A percentile compares a stretch with the other conserved stretches of the same genome.
Conservation (phyloP, 2,888 invertebrate genomes). For the Agrochola lychnidis region DNA sequence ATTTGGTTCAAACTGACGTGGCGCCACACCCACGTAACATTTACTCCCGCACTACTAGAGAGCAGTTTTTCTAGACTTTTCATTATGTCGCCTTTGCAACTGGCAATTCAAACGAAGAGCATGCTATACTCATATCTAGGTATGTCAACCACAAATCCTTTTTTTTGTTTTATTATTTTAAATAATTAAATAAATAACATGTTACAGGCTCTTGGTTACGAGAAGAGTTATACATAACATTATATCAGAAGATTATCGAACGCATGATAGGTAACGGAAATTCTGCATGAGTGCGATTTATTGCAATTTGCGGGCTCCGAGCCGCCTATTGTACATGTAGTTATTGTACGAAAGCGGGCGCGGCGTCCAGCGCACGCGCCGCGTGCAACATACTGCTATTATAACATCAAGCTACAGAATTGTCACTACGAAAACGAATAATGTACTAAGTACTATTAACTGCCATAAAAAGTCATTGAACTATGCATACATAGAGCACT, state of each 20-base stretch:
- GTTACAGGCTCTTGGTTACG: neutral
- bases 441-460: neutral
- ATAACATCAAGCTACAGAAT: neutral
- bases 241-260: neutral
- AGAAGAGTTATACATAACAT: neutral
- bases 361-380: neutral
- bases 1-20: neutral
- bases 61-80: neutral
- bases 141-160: neutral
- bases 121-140: neutral
- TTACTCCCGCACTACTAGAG: neutral
- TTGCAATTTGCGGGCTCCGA: neutral
- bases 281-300: neutral
- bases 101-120: neutral
- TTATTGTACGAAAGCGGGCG: slow-evolving; percentile 15
- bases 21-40: too few relatives aligned
- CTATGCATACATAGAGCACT: neutral
- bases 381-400: neutral
- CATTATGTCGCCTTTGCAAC: neutral
- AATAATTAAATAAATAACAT: neutral
- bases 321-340: slow-evolving; percentile 18
- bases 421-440: neutral
- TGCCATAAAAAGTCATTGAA: neutral
- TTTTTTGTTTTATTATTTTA: too few relatives aligned
- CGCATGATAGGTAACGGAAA: neutral